These are phyloP conservation scores for Dioctria linearis DNA, from an alignment of 2,888 invertebrate species.

Conservation along the genomic window DNA sequence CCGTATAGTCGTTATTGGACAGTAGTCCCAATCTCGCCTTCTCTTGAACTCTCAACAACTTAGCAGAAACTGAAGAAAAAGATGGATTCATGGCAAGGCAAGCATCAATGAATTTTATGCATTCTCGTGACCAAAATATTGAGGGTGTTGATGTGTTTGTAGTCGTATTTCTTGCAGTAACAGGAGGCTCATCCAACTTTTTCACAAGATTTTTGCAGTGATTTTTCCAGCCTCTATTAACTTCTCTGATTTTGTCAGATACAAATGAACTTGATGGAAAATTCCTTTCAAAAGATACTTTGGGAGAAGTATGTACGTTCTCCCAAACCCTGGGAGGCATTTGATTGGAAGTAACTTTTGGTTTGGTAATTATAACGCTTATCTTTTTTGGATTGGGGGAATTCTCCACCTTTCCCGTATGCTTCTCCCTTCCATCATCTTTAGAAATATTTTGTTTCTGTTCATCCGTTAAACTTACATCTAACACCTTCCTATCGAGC, in stretches of 20 bases:
- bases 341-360: conserved; percentile 17
- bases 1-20: conserved; percentile 69
- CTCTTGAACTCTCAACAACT: conserved; percentile 64
- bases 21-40: conserved; percentile 66
- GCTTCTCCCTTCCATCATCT: conserved; percentile 9
- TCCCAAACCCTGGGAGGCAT: too few species aligned
- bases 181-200: conserved; percentile 57
- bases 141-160: conserved; percentile 61
- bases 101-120: conserved; percentile 65
- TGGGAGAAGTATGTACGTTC: too few species aligned
- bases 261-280: conserved; percentile 25
- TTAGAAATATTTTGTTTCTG: conserved; percentile 60
- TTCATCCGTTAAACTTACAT: conserved; percentile 59
- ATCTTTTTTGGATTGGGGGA: not conserved
- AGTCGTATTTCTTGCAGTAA: conserved; percentile 11
- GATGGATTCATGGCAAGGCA: conserved; percentile 59
- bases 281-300: not conserved
- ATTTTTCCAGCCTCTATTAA: conserved; percentile 58
- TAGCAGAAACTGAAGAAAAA: conserved; percentile 61
- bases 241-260: conserved; percentile 58
- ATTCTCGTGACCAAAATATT: conserved; percentile 69
- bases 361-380: not conserved
- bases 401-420: conserved; percentile 16
- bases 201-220: conserved; percentile 62
- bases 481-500: conserved; percentile 62